phyloP scores from a whole-genome alignment of 2,113 vertebrate species.

The Telmatochromis sp. region DNA sequence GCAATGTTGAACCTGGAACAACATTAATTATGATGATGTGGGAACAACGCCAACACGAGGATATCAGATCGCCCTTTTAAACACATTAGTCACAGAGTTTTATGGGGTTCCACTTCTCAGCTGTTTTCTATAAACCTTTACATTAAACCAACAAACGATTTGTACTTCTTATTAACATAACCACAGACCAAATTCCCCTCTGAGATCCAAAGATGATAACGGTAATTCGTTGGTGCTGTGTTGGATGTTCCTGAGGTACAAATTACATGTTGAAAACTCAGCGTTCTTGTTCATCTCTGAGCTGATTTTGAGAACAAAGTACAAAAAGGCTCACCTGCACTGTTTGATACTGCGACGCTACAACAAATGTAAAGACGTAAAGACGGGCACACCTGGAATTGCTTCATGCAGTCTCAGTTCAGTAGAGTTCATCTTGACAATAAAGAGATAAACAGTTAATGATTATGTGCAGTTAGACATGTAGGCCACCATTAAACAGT shows the following conservation, averaged over 20 bases:
- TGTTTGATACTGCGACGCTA: background rate
- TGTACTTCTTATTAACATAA: background rate
- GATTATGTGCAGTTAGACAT: background rate
- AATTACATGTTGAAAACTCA: background rate
- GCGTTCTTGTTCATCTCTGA: background rate
- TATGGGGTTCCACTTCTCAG: background rate
- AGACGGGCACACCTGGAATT: background rate
- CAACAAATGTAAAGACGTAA: background rate
- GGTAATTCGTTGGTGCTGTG: background rate
- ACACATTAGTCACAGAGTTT: background rate
- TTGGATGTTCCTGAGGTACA: fast-evolving
- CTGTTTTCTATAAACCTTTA: background rate
- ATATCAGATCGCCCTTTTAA: background rate
- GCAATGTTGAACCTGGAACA: too few relatives aligned
- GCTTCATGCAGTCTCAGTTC: background rate
- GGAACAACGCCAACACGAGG: too few relatives aligned
- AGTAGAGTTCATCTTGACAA: background rate
- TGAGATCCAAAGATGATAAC: background rate
- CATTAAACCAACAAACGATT: background rate
- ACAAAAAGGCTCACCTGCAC: background rate
- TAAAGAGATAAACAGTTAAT: background rate
- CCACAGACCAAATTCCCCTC: background rate
- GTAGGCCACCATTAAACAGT: background rate
- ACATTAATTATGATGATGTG: too few relatives aligned
- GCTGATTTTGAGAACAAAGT: background rate